Evolutionary conservation across 1,140 invertebrate genomes (phyloP), one percentile per base, ranked within the genome.

Genomic region (Drosophila paulistorum): DNA sequence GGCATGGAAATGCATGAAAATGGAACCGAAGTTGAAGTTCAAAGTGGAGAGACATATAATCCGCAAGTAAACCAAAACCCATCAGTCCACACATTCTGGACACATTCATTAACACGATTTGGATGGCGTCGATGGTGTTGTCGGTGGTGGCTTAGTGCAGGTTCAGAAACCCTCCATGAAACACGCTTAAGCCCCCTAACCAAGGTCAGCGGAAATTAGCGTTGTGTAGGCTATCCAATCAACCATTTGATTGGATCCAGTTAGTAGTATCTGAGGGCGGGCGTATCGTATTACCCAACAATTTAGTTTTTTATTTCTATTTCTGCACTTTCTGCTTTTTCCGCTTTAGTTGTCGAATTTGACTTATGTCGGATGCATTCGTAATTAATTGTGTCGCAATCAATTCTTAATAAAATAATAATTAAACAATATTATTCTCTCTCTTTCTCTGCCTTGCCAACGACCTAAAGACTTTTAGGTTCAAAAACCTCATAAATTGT

Each of bases 241-340:
- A 63, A 61, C 23, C 66, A 69, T 33, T 81, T 69, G n/a, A 74
- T 73, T 70, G 55, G 60, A 68, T 65, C 48, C 23, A 7, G 7
- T 17, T 20, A 30, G 30, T 30, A 30, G 45, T 20, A 48, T 20
- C 45, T 48, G 45, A 10, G 14, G 48, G 13, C 3, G 30, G 35
- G 35, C 9, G 35, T 79, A 77, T 84, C 81, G 45, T 41, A 77
- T 83, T 83, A 79, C 81, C 57, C 7, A 41, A 58, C 5, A 55
- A 58, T 57, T 76, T 67, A 4, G 2, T 5, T 30, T 4, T 30
- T 30, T 30, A 30, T 30, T 30, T 30, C 1, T 42, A n/a, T 30
- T 51, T 57, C 23, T 67, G 69, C 74, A 64, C 26, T 80, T 71
- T 67, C n/a, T 41, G 10, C 54, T 23, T 59, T 68, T 79, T 69